These are phyloP conservation scores for Troides oblongomaculatus DNA, from an alignment of 2,888 invertebrate species.

Conservation along the genomic window DNA sequence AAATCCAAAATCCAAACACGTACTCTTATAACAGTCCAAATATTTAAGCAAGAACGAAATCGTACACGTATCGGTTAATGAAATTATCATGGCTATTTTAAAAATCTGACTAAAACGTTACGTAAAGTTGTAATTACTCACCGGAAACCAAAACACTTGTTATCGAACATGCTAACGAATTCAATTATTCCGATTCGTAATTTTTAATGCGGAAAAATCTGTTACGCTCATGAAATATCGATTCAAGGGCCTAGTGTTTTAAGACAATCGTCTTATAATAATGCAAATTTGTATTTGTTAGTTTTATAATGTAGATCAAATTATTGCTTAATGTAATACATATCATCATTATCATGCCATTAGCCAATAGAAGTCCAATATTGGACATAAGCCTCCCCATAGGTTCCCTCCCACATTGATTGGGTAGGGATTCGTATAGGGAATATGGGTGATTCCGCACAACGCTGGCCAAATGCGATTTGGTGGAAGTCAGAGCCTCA, in stretches of 20 bases:
- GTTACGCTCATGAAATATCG: slow-evolving; percentile 6
- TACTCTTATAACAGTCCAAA: neutral
- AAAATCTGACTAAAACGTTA: slow-evolving; percentile 5
- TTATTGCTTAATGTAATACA: neutral
- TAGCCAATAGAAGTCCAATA: no score
- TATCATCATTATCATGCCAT: no score
- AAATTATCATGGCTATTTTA: slow-evolving; percentile 23
- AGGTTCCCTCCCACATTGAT: no score
- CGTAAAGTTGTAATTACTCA: slow-evolving; percentile 16
- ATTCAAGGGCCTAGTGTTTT: neutral
- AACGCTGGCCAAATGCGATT: no score
- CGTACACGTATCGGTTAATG: slow-evolving; percentile 9
- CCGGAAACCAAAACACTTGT: slow-evolving; percentile 25
- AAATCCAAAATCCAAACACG: neutral
- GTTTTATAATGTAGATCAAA: neutral
- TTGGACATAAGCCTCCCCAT: no score
- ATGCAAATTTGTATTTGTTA: neutral
- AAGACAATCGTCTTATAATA: neutral
- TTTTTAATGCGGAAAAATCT: slow-evolving; percentile 23
- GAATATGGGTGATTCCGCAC: no score
- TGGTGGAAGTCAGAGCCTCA: no score
- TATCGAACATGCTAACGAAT: slow-evolving; percentile 18
- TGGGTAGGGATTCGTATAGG: no score
- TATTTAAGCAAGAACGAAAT: neutral
- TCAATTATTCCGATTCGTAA: slow-evolving; percentile 23